Evolutionary conservation across 2,113 vertebrate genomes (phyloP), one percentile per base, ranked within the genome.

Genomic region (Numida meleagris): DNA sequence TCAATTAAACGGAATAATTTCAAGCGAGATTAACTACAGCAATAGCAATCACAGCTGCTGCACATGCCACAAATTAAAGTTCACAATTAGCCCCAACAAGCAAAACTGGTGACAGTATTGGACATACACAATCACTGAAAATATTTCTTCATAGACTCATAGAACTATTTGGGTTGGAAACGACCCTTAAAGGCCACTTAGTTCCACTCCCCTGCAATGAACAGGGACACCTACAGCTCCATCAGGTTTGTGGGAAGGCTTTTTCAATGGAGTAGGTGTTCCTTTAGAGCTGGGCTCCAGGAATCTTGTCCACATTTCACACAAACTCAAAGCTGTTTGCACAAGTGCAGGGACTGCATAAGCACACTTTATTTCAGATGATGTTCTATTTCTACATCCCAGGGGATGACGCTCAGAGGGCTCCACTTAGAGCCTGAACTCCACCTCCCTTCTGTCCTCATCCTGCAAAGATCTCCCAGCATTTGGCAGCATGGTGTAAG

Each of bases 21-120:
- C 24, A 93, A 77, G 75, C 43, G 43, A 43, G 11, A 83, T 63
- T 94, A 67, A 94, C 88, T 89, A 77, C 61, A 95, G 79, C 59
- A 93, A 77, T 66, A 94, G 27, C 33, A 78, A 74, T 63, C 34
- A 67, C 42, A 93, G 33, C 65, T 59, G 40, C 36, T 58, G 29
- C 76, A 78, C 48, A 15, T 80, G 31, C 33, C 70, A 65, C 33
- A 86, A 86, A 88, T 86, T 61, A 90, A 55, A 46, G 88, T 29
- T 81, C 51, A 84, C n/a, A 55, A 57, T 83, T 81, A 83, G 51
- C 5, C 20, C 14, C 74, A 90, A 74, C 40, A 91, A 83, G 70
- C 21, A 78, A 59, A 94, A 86, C 34, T 48, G 12, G 25, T 74
- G 80, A 77, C 27, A 13, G 42, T 12, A 90, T 34, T 31, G 38